Base-by-base conservation (phyloP, 2,797 vertebrate species). In the Otus scops region DNA sequence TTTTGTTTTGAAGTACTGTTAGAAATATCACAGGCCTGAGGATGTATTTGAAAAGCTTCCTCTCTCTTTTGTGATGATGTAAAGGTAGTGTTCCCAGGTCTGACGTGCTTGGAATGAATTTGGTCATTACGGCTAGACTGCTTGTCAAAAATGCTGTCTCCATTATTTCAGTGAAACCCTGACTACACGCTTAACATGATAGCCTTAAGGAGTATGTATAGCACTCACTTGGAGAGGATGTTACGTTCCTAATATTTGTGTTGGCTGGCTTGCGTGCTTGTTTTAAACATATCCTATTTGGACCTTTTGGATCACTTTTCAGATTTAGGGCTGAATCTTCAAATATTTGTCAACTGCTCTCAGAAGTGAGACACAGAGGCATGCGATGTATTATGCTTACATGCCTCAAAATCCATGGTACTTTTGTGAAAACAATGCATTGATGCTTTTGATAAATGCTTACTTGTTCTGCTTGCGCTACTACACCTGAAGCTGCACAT, bases 1-100 rank as follows among this genome's bases (percentile, higher is more conserved):
- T 95, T 92, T 95, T 82, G 15, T 73, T 95, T 94, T 94, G 89
- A 93, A 79, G 59, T 50, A 85, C 67, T 61, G 28, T 86, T 91
- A 86, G 84, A 94, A 73, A 60, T 89, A 95, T 69, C 88, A 86
- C 69, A 82, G 89, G 74, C 86, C 73, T 68, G 61, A 95, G 94
- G 88, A 90, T 91, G 71, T 93, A 79, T 92, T 92, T 87, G 59
- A 74, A 94, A 96, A 77, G 27, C 69, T 96, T 95, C 45, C 26
- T 95, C 56, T 89, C n/a, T 47, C 53, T 89, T 92, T 89, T 56
- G 20, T 89, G 70, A 13, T 85, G 88, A 82, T 95, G 78, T 91
- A 79, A 88, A 92, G 91, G 88, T 88, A 70, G 80, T 26, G 24
- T 95, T 97, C 73, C 53, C 4, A 18, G 67, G 56, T 91, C 73